These are phyloP conservation scores for Zaprionus camerounensis DNA, from an alignment of 1,140 invertebrate genomes.

Conservation along the genomic window DNA sequence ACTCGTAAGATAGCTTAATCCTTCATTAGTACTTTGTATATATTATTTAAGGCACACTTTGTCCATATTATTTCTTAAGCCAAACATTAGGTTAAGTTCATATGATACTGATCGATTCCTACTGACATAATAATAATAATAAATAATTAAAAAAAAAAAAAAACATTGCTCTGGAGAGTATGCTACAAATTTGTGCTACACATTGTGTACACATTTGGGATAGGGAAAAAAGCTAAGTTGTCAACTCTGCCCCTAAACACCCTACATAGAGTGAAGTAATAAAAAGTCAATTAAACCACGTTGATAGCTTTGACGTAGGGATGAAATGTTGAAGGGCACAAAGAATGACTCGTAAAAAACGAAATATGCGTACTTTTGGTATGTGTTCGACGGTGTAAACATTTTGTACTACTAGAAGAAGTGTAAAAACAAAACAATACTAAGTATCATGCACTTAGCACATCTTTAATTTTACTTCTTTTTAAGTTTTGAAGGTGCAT, in stretches of 20 bases:
- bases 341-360: background rate
- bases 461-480: slow-evolving; percentile 69
- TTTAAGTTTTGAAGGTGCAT: slow-evolving; percentile 38
- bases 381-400: background rate
- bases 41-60: no score
- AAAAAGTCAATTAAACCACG: slow-evolving; percentile 2
- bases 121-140: no score
- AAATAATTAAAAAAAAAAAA: no score
- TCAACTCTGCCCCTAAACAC: background rate
- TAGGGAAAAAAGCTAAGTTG: background rate
- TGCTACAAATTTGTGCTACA: background rate
- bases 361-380: background rate
- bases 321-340: background rate
- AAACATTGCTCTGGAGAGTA: background rate
- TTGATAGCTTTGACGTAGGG: background rate
- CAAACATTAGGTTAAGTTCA: no score
- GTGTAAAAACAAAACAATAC: slow-evolving; percentile 17
- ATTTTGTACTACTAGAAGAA: background rate
- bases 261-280: background rate
- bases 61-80: no score
- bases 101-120: no score
- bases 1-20: no score
- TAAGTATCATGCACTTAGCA: slow-evolving; percentile 58
- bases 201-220: no score
- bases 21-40: no score